Evolutionary conservation across 2,113 vertebrate species (phyloP).

Genomic region (Scolopax mira): DNA sequence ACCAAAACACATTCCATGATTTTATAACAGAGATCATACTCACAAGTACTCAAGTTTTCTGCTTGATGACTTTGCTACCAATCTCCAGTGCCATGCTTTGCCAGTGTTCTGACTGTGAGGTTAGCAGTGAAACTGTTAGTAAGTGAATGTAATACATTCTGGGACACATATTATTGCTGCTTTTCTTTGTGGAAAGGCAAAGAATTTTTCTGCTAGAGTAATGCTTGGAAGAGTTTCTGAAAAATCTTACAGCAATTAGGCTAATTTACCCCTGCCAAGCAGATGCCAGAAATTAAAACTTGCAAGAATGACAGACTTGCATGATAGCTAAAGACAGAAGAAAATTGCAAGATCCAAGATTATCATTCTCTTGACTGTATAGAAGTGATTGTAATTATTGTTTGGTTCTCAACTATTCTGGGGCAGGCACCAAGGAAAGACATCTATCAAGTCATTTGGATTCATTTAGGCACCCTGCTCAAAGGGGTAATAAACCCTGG

Average conservation of each 20-base stretch:
- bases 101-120: neutral
- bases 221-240: conserved; percentile 41
- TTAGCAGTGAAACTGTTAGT: neutral
- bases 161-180: neutral
- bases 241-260: conserved; percentile 54
- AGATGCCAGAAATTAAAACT: conserved; percentile 67
- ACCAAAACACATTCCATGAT: no score
- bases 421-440: conserved; percentile 29
- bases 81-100: neutral
- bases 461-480: conserved; percentile 40
- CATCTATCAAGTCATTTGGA: conserved; percentile 33
- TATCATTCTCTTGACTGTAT: conserved; percentile 49
- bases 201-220: conserved; percentile 21
- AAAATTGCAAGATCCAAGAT: conserved; percentile 57
- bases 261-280: conserved; percentile 50
- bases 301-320: conserved; percentile 51
- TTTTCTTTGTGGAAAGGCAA: conserved; percentile 9
- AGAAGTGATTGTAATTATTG: conserved; percentile 63
- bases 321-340: conserved; percentile 42
- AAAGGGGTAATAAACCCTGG: conserved; percentile 14
- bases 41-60: neutral
- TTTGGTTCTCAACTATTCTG: conserved; percentile 50
- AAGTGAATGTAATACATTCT: neutral
- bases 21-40: neutral
- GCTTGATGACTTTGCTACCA: accelerated